These are phyloP conservation scores for Polyommatus iphigenia DNA, from an alignment of 2,888 invertebrate species.

Conservation along the genomic window DNA sequence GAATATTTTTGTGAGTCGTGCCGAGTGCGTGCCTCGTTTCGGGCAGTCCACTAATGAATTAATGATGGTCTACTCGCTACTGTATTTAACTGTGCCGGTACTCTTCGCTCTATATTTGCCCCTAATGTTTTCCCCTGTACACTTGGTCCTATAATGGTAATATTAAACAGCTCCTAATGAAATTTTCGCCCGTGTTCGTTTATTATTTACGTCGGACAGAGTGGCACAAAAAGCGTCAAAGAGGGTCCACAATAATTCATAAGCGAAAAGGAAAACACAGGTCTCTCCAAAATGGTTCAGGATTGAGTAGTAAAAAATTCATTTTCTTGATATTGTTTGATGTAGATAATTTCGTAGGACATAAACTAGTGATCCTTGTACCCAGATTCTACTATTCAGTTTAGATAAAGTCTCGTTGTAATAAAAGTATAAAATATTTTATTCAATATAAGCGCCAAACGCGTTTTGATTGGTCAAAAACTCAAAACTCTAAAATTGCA, in stretches of 20 bases:
- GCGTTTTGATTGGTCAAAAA: too few species aligned
- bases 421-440: too few species aligned
- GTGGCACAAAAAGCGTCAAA: background rate
- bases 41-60: background rate
- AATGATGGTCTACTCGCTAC: background rate
- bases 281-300: background rate
- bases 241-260: background rate
- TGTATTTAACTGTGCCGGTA: background rate
- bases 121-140: background rate
- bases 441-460: too few species aligned
- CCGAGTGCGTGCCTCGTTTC: background rate
- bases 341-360: background rate
- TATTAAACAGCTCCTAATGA: background rate
- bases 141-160: background rate
- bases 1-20: too few species aligned
- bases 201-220: slow-evolving; percentile 1
- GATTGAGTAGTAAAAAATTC: background rate
- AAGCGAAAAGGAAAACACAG: background rate
- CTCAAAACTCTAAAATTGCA: too few species aligned
- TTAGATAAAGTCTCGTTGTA: too few species aligned
- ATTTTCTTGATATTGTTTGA: background rate
- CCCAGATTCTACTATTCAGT: too few species aligned
- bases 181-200: slow-evolving; percentile 1
- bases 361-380: background rate
- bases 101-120: background rate